Percentiles rank a stretch among this genome's conserved stretches.
Conservation (phyloP, 2,888 invertebrate species). For the Drosophila meridionalis region DNA sequence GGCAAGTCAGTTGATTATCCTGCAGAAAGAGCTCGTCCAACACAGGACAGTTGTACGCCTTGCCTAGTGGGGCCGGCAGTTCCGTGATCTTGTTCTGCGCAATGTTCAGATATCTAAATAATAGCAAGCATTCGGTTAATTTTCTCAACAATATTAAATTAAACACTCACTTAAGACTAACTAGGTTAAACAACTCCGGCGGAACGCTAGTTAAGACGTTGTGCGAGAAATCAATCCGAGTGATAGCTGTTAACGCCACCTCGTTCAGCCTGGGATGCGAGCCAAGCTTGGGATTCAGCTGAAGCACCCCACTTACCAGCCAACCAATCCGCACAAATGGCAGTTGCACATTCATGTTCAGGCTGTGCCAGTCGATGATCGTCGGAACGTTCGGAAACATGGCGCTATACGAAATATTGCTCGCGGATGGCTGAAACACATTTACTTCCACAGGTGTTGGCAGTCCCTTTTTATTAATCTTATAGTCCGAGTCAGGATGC, state of each 20-base stretch:
- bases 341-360: conserved; percentile 88
- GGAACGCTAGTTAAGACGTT: conserved; percentile 94
- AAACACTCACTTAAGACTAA: conserved; percentile 88
- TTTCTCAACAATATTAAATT: neutral
- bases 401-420: conserved; percentile 90
- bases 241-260: conserved; percentile 94
- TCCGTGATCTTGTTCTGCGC: conserved; percentile 95
- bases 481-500: conserved; percentile 95
- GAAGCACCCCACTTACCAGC: conserved; percentile 93
- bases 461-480: conserved; percentile 95
- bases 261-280: conserved; percentile 88
- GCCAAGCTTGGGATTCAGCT: conserved; percentile 93
- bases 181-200: conserved; percentile 92
- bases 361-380: conserved; percentile 96
- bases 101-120: conserved; percentile 90
- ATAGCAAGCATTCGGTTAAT: no score
- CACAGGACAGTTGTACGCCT: conserved; percentile 89
- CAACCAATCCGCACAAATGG: conserved; percentile 91
- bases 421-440: conserved; percentile 86
- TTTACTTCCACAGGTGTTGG: conserved; percentile 85
- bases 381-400: conserved; percentile 93
- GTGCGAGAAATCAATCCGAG: conserved; percentile 95
- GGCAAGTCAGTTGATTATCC: conserved; percentile 93
- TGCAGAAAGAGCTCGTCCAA: conserved; percentile 96
- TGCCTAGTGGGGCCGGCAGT: conserved; percentile 86